phyloP scores from a whole-genome alignment of 1,140 invertebrate genomes.

The Eumaeus atala region DNA sequence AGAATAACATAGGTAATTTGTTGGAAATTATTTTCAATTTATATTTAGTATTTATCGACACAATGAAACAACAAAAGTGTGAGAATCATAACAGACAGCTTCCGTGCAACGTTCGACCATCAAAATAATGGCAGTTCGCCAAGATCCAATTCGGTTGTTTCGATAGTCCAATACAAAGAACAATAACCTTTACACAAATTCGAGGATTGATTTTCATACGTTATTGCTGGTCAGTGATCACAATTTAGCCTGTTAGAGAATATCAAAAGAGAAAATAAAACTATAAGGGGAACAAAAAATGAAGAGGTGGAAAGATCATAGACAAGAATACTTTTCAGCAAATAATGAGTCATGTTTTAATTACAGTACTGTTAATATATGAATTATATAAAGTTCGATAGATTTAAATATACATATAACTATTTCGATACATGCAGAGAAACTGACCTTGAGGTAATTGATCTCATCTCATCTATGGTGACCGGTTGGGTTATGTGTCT shows the following conservation, averaged over 20 bases:
- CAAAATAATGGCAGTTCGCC: constrained; percentile 67
- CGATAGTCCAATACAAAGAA: constrained; percentile 39
- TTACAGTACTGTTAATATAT: not conserved
- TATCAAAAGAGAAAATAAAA: not conserved
- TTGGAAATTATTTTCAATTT: too few species aligned
- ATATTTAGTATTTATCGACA: constrained; percentile 9
- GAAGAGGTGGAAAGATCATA: not conserved
- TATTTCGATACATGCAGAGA: constrained; percentile 10
- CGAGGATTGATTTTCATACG: not conserved
- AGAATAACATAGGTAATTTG: too few species aligned
- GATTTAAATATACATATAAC: not conserved
- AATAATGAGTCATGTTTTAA: constrained; percentile 11
- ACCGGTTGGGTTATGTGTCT: constrained; percentile 80
- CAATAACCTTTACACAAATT: constrained; percentile 55
- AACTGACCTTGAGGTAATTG: constrained; percentile 72
- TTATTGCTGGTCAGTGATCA: not conserved
- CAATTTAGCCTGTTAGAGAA: not conserved
- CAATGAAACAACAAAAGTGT: constrained; percentile 17
- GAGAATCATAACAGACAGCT: constrained; percentile 24
- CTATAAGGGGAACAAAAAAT: not conserved
- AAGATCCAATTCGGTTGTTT: constrained; percentile 39
- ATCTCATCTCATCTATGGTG: constrained; percentile 77
- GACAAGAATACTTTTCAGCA: constrained; percentile 5
- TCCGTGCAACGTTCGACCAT: constrained; percentile 46
- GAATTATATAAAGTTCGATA: too few species aligned